These are phyloP conservation scores for Ornithorhynchus anatinus DNA, from an alignment of 2,113 vertebrate genomes.

Conservation along the genomic window DNA sequence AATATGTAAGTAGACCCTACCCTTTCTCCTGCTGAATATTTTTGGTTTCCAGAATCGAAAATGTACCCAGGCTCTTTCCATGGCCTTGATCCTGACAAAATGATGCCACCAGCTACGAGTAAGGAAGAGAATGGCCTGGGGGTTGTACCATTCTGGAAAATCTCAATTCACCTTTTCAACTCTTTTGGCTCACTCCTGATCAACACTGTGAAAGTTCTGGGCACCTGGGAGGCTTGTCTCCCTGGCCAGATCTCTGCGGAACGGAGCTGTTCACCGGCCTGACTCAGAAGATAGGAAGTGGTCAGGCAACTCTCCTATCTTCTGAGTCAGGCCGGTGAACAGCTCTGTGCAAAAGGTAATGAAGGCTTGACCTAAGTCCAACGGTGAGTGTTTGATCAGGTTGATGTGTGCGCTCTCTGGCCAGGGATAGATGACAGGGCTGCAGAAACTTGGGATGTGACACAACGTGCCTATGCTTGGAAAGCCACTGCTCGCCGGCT, in stretches of 20 bases:
- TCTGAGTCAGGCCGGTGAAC: background rate
- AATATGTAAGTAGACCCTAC: too few species aligned
- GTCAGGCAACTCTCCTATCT: background rate
- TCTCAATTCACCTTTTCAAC: too few species aligned
- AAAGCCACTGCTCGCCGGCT: conserved; percentile 4
- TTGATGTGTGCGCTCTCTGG: conserved; percentile 9
- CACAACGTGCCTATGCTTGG: background rate
- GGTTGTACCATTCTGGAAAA: too few species aligned
- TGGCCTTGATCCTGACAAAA: too few species aligned
- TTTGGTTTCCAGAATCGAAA: too few species aligned
- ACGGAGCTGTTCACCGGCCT: too few species aligned
- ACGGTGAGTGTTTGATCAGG: background rate
- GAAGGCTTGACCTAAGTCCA: conserved; percentile 3
- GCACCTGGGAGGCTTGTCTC: background rate
- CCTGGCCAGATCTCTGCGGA: too few species aligned
- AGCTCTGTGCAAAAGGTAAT: conserved; percentile 9
- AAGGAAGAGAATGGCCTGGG: too few species aligned
- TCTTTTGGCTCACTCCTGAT: background rate
- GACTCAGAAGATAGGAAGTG: background rate
- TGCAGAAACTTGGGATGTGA: background rate
- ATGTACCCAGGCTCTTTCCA: too few species aligned
- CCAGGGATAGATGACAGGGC: background rate
- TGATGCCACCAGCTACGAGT: too few species aligned
- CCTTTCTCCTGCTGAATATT: too few species aligned
- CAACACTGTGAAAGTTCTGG: background rate